These are phyloP conservation scores for Rhysida immarginata DNA, from an alignment of 1,140 invertebrate species.

Conservation along the genomic window DNA sequence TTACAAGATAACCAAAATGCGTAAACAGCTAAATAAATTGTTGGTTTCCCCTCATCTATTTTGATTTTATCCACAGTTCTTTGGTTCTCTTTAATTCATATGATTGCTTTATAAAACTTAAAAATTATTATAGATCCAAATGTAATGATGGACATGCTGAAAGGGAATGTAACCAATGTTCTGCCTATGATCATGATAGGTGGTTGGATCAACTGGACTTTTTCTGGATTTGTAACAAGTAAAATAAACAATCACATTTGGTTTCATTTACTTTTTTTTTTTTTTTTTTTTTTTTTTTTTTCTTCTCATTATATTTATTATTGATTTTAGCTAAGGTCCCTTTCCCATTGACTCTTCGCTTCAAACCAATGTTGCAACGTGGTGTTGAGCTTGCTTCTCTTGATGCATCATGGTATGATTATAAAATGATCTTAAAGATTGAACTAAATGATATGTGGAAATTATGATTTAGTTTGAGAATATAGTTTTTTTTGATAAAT, in stretches of 20 bases:
- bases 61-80: no score
- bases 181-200: slow-evolving; percentile 97
- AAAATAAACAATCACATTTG: slow-evolving; percentile 25
- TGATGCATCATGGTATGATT: slow-evolving; percentile 88
- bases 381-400: slow-evolving; percentile 88
- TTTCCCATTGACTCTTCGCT: slow-evolving; percentile 91
- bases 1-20: no score
- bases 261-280: neutral
- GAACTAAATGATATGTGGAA: no score
- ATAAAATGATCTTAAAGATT: no score
- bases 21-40: no score
- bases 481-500: no score
- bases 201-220: slow-evolving; percentile 99
- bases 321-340: slow-evolving; percentile 73
- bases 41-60: no score
- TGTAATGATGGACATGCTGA: slow-evolving; percentile 98
- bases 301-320: slow-evolving; percentile 2
- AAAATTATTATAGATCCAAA: slow-evolving; percentile 53
- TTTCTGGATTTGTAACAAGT: slow-evolving; percentile 98
- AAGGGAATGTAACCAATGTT: slow-evolving; percentile 96
- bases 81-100: no score
- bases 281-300: neutral
- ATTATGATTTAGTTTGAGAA: no score
- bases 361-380: slow-evolving; percentile 98
- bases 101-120: no score